Percentiles rank a stretch among this genome's conserved stretches.
Conservation (phyloP, 1,140 invertebrate genomes). For the Pseudachorutes palmiensis region DNA sequence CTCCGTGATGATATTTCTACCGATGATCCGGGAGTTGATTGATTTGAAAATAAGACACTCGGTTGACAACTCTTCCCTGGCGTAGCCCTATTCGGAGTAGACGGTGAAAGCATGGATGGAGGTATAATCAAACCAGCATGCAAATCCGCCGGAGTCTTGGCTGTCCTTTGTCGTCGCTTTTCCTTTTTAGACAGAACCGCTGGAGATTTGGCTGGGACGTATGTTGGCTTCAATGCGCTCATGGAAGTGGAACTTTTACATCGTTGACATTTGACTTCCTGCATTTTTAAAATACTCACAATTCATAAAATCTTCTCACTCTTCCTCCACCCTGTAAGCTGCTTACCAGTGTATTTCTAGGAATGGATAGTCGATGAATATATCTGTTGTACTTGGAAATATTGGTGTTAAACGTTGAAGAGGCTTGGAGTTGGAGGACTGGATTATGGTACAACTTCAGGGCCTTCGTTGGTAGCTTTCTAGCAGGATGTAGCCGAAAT, state of each 20-base stretch:
- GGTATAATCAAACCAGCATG: not conserved
- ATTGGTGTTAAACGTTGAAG: not conserved
- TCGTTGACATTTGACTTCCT: not conserved
- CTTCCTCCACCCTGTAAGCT: not conserved
- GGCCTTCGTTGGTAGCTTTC: not conserved
- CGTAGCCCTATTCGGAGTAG: not conserved
- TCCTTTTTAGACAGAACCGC: not conserved
- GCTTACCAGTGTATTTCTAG: not conserved
- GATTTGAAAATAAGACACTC: not conserved
- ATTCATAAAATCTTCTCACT: not conserved
- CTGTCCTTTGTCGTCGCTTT: not conserved
- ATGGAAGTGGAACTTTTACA: not conserved
- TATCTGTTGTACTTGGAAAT: not conserved
- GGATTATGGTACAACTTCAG: not conserved
- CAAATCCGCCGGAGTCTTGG: not conserved
- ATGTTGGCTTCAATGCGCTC: not conserved
- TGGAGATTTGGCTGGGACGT: not conserved
- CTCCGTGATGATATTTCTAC: not conserved
- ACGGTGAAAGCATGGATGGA: not conserved
- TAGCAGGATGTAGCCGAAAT: not conserved
- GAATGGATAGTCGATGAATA: not conserved
- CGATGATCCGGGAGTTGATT: not conserved
- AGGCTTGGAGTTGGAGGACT: not conserved
- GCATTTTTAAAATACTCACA: not conserved
- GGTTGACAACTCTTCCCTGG: not conserved